These are phyloP conservation scores for Leptatherina wallacei DNA, from an alignment of 2,797 vertebrate genomes.

Conservation along the genomic window DNA sequence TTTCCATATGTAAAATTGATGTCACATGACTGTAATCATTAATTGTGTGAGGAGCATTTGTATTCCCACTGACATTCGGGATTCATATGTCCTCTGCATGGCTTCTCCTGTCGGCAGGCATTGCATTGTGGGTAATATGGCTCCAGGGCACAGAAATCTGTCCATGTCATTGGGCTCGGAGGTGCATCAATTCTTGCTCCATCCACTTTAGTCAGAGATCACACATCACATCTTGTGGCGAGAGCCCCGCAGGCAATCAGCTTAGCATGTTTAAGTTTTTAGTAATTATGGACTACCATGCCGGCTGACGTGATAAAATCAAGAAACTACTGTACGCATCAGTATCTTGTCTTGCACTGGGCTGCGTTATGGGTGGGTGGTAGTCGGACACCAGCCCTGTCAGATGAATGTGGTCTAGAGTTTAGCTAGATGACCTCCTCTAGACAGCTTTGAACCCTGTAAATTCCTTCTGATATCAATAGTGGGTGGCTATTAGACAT, in stretches of 20 bases:
- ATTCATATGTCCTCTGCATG: slow-evolving; percentile 77
- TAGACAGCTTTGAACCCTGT: slow-evolving; percentile 82
- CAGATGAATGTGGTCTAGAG: slow-evolving; percentile 81
- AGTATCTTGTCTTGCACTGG: slow-evolving; percentile 60
- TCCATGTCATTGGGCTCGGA: slow-evolving; percentile 81
- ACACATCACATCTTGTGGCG: slow-evolving; percentile 67
- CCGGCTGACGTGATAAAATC: slow-evolving; percentile 81
- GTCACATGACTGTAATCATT: slow-evolving; percentile 79
- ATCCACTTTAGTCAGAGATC: slow-evolving; percentile 79
- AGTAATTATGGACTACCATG: slow-evolving; percentile 80
- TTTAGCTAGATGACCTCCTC: slow-evolving; percentile 83
- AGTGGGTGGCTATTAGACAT: slow-evolving; percentile 85
- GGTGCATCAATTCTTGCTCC: slow-evolving; percentile 81
- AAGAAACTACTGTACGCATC: slow-evolving; percentile 69
- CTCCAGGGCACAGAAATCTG: slow-evolving; percentile 78
- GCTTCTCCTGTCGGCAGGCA: slow-evolving; percentile 72
- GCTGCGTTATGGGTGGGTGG: slow-evolving; percentile 77
- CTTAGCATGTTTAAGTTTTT: slow-evolving; percentile 84
- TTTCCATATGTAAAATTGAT: slow-evolving; percentile 66
- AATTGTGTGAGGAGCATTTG: slow-evolving; percentile 75
- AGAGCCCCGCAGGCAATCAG: slow-evolving; percentile 60
- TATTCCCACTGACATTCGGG: slow-evolving; percentile 75
- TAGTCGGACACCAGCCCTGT: slow-evolving; percentile 82
- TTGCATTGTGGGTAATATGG: slow-evolving; percentile 83
- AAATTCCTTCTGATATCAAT: slow-evolving; percentile 85